Percentiles rank a stretch among this genome's conserved stretches.
Evolutionary conservation across 1,140 invertebrate genomes (phyloP).

Genomic region (Sycobia sp.): DNA sequence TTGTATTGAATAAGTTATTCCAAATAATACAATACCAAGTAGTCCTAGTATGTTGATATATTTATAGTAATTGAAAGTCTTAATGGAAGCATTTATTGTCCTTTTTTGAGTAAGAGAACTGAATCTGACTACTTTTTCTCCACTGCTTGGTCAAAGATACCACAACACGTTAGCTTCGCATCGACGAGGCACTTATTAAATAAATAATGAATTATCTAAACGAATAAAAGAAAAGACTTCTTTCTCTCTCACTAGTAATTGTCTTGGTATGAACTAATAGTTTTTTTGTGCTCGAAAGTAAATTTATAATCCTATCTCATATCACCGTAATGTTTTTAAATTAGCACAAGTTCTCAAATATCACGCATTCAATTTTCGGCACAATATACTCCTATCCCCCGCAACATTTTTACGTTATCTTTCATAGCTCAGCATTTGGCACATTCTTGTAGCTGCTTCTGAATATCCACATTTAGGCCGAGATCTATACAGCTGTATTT

Average conservation of each 20-base stretch:
- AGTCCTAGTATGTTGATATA: neutral
- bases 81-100: constrained; percentile 28
- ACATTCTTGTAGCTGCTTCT: constrained; percentile 8
- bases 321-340: too few species aligned
- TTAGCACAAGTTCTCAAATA: too few species aligned
- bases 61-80: constrained; percentile 7
- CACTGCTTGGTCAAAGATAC: constrained; percentile 2
- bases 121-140: too few species aligned
- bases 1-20: neutral
- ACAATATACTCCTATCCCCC: neutral
- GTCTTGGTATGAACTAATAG: neutral
- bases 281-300: neutral
- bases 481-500: constrained; percentile 43
- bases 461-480: constrained; percentile 28
- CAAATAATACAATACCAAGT: neutral
- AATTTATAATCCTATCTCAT: too few species aligned
- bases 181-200: constrained; percentile 29
- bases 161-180: constrained; percentile 11
- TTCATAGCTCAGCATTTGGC: constrained; percentile 31
- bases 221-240: constrained; percentile 22
- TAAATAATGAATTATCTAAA: constrained; percentile 11
- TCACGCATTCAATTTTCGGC: neutral
- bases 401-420: neutral
- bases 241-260: constrained; percentile 28
- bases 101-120: too few species aligned